Evolutionary conservation across 2,797 vertebrate genomes (phyloP), one percentile per base, ranked within the genome.

Genomic region (Neosalanx taihuensis): DNA sequence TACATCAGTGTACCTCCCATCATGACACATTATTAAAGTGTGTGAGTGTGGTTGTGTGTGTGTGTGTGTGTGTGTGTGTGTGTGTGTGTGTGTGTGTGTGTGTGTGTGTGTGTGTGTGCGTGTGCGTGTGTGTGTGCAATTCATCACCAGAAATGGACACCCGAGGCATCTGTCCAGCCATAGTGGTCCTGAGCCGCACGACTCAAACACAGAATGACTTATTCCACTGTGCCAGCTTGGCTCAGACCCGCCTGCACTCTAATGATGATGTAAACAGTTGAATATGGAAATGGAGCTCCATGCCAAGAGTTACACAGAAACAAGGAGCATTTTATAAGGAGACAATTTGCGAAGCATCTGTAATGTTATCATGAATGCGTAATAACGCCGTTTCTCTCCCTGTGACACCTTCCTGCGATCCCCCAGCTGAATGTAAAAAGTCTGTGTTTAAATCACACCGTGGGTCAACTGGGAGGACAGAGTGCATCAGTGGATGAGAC

Each of bases 371-470:
- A 57, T 71, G 62, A 29, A 46, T 70, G 60, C 75, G 90, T 89
- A 84, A 87, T 85, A 86, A 87, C 77, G 88, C 84, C 88, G 88
- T 83, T 89, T 80, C 84, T 60, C 18, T 60, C 30, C 17, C 46
- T 20, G 6, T 26, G 53, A 31, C 56, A 60, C 17, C 65, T 30
- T 17, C n/a, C 41, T 26, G n/a, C 66, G n/a, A 18, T 49, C n/a
- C n/a, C n/a, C 3, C 13, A 66, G 64, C n/a, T 49, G 3, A 49
- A 49, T 29, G 64, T 51, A n/a, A 12, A 33, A 29, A 57, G 29
- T 56, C 49, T 29, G 9, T n/a, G 51, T 53, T 53, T n/a, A 53
- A 18, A 53, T 53, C 51, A 53, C 3, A 53, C 15, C 51, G 3
- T 17, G 37, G 18, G 51, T 41, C 10, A 41, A 41, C 37, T 12